Conservation (phyloP, 1,140 invertebrate genomes). For the Rhynchophorus ferrugineus region DNA sequence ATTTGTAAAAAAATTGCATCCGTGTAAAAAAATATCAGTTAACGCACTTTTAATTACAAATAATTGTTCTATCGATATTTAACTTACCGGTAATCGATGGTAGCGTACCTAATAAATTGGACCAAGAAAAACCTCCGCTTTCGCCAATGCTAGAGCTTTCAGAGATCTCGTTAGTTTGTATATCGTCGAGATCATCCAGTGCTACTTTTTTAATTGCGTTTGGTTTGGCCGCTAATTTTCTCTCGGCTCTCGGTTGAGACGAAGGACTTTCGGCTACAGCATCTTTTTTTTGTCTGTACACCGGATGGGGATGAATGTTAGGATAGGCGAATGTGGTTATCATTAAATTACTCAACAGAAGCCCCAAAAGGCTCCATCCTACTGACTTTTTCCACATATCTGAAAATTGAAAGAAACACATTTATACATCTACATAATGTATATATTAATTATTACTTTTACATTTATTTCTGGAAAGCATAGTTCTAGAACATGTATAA, state of each 20-base stretch:
- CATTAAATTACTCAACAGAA: slow-evolving; percentile 47
- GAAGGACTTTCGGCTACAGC: too few species aligned
- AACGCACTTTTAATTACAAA: too few species aligned
- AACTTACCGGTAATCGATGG: slow-evolving; percentile 8
- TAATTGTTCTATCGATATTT: too few species aligned
- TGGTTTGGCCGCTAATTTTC: slow-evolving; percentile 80
- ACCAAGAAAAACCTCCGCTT: slow-evolving; percentile 73
- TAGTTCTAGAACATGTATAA: neutral
- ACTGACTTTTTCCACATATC: slow-evolving; percentile 42
- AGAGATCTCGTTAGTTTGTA: slow-evolving; percentile 70
- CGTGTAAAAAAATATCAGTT: too few species aligned
- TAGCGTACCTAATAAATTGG: slow-evolving; percentile 64
- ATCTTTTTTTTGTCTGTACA: slow-evolving; percentile 16
- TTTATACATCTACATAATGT: too few species aligned
- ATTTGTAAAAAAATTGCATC: too few species aligned
- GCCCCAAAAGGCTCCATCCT: slow-evolving; percentile 47
- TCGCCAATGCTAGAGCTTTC: slow-evolving; percentile 48
- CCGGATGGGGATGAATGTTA: slow-evolving; percentile 35
- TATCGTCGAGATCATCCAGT: slow-evolving; percentile 70
- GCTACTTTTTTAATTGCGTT: slow-evolving; percentile 81
- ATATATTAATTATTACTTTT: too few species aligned
- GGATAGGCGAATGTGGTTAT: slow-evolving; percentile 50
- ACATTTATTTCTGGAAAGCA: too few species aligned
- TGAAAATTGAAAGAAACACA: slow-evolving; percentile 1
- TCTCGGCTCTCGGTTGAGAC: slow-evolving; percentile 48